Percentiles rank a stretch among this genome's conserved stretches.
These are phyloP conservation scores for Steinernema carpocapsae DNA, from an alignment of 2,888 invertebrate species.

Conservation along the genomic window DNA sequence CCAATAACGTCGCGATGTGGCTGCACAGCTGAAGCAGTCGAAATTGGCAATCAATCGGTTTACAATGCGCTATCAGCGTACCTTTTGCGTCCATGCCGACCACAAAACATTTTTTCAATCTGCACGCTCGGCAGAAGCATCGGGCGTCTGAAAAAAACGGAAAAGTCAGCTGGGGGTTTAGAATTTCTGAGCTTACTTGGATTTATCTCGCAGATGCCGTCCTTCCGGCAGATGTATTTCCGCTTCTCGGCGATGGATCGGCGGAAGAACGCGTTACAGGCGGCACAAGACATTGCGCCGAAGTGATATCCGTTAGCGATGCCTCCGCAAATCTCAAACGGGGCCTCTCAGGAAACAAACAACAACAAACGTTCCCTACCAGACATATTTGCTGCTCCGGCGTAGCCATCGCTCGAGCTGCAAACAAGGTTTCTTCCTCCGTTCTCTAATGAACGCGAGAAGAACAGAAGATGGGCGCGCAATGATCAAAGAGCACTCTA, in stretches of 20 bases:
- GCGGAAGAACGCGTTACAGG: slow-evolving; percentile 46
- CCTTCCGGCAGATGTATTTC: slow-evolving; percentile 43
- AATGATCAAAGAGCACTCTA: slow-evolving; percentile 31
- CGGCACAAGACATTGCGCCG: slow-evolving; percentile 45
- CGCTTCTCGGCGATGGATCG: slow-evolving; percentile 43
- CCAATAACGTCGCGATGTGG: slow-evolving; percentile 46
- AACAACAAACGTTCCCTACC: background rate
- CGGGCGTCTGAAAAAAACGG: slow-evolving; percentile 33
- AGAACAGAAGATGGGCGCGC: slow-evolving; percentile 27
- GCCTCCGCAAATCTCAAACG: slow-evolving; percentile 37
- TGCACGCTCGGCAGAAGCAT: slow-evolving; percentile 44
- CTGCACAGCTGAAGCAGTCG: slow-evolving; percentile 41
- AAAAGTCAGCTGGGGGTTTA: no score
- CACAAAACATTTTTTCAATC: slow-evolving; percentile 41
- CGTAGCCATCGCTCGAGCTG: background rate
- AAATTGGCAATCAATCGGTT: background rate
- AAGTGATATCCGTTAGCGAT: slow-evolving; percentile 44
- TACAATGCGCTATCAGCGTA: slow-evolving; percentile 18
- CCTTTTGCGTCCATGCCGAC: slow-evolving; percentile 44
- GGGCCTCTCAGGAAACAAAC: no score
- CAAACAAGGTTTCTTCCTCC: slow-evolving; percentile 1
- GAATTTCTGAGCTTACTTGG: slow-evolving; percentile 23
- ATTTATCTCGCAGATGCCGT: slow-evolving; percentile 40
- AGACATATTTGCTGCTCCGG: background rate
- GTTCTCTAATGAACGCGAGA: slow-evolving; percentile 25